phyloP scores from a whole-genome alignment of 2,888 invertebrate species.

The Phrixothrix hirtus region DNA sequence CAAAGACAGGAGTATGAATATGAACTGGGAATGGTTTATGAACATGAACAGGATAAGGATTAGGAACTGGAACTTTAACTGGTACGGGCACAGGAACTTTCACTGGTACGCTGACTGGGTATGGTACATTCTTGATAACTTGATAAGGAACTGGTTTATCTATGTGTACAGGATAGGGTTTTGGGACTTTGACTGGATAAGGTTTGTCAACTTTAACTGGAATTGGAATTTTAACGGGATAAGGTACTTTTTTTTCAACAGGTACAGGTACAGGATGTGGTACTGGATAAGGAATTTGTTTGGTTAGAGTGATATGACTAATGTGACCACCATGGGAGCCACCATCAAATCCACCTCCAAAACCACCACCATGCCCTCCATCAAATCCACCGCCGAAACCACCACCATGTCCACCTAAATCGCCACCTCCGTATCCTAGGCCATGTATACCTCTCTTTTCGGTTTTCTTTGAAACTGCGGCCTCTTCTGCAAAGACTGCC shows the following conservation, averaged over 20 bases:
- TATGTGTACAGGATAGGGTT: constrained; percentile 58
- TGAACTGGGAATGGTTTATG: constrained; percentile 58
- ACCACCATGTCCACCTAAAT: constrained; percentile 33
- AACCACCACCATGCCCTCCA: constrained; percentile 40
- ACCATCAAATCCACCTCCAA: too few species aligned
- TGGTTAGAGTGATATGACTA: constrained; percentile 53
- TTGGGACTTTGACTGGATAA: constrained; percentile 56
- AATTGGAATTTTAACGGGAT: constrained; percentile 53
- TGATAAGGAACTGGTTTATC: constrained; percentile 60
- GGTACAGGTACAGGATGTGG: too few species aligned
- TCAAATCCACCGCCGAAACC: too few species aligned
- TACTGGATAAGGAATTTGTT: constrained; percentile 57
- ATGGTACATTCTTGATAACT: constrained; percentile 60
- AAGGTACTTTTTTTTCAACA: constrained; percentile 58
- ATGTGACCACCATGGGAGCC: too few species aligned
- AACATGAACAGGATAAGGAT: constrained; percentile 54
- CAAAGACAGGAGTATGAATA: constrained; percentile 58
- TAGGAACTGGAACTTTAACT: constrained; percentile 48
- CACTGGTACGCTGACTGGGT: constrained; percentile 54
- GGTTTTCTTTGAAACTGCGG: constrained; percentile 16
- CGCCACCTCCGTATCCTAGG: constrained; percentile 26
- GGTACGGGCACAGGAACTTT: constrained; percentile 49
- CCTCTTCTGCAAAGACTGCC: constrained; percentile 29
- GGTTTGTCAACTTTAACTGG: constrained; percentile 58
- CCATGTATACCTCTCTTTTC: constrained; percentile 18